Evolutionary conservation across 2,797 vertebrate genomes (phyloP).

Genomic region (Pseudopleuronectes americanus): DNA sequence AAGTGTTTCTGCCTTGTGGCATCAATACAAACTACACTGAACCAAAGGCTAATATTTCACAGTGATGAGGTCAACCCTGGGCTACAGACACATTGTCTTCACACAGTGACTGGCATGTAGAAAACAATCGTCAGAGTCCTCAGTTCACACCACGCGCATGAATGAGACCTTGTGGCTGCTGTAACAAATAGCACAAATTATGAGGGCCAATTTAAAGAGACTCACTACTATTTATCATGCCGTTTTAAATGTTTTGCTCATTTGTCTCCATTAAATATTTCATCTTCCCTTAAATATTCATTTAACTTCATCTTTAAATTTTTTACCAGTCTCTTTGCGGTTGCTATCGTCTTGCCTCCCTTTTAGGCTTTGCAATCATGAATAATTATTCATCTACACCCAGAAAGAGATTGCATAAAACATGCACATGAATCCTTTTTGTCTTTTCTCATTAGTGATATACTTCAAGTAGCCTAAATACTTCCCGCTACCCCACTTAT

Average conservation of each 20-base stretch:
- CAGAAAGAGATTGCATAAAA: conserved; percentile 87
- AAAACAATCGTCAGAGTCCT: conserved; percentile 70
- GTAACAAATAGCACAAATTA: conserved; percentile 68
- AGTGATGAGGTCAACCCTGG: conserved; percentile 67
- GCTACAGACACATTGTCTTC: conserved; percentile 67
- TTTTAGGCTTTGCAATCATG: conserved; percentile 85
- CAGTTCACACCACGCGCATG: conserved; percentile 46
- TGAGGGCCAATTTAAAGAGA: conserved; percentile 70
- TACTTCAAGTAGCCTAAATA: conserved; percentile 85
- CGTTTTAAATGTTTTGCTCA: conserved; percentile 87
- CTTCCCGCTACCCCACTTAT: conserved; percentile 84
- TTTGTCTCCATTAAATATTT: conserved; percentile 89
- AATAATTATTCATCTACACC: conserved; percentile 86
- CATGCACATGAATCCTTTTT: conserved; percentile 86
- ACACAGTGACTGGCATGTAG: conserved; percentile 65
- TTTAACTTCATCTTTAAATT: conserved; percentile 85
- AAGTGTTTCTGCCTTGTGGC: conserved; percentile 73
- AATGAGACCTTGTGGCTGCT: conserved; percentile 68
- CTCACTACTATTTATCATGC: conserved; percentile 81
- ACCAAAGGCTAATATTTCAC: conserved; percentile 81
- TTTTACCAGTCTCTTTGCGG: conserved; percentile 84
- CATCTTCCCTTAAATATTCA: conserved; percentile 87
- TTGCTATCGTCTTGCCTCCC: conserved; percentile 77
- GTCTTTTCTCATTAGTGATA: conserved; percentile 88
- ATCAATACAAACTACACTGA: conserved; percentile 65